A percentile compares a stretch with the other conserved stretches of the same genome.
These are phyloP conservation scores for Malthinus flaveolus DNA, from an alignment of 2,888 invertebrate species.

Conservation along the genomic window DNA sequence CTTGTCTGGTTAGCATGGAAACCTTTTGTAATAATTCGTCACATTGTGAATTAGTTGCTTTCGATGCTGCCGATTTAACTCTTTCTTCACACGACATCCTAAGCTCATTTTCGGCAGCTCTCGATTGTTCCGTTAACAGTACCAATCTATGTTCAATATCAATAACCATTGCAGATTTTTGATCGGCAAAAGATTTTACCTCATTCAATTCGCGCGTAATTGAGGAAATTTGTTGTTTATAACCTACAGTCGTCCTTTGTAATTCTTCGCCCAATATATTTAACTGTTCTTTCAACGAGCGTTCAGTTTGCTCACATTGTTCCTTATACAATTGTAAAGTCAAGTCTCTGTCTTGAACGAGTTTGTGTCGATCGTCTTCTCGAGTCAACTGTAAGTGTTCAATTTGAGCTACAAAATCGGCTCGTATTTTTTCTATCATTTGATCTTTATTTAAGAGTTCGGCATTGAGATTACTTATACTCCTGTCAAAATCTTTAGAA, in stretches of 20 bases:
- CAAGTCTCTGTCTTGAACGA: conserved; percentile 31
- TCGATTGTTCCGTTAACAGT: conserved; percentile 53
- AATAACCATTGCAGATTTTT: conserved; percentile 36
- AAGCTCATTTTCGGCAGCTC: conserved; percentile 23
- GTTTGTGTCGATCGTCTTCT: conserved; percentile 6
- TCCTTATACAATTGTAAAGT: conserved; percentile 36
- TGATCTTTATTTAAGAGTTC: conserved; percentile 41
- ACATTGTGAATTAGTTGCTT: conserved; percentile 23
- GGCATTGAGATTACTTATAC: conserved; percentile 42
- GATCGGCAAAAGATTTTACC: conserved; percentile 31
- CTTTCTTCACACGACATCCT: conserved; percentile 21
- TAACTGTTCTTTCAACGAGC: conserved; percentile 43
- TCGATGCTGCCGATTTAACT: conserved; percentile 28
- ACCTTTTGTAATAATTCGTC: conserved; percentile 31
- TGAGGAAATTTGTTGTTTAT: conserved; percentile 29
- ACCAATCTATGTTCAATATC: conserved; percentile 46
- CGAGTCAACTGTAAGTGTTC: conserved; percentile 34
- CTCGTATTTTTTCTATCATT: conserved; percentile 34
- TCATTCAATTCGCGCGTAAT: conserved; percentile 33
- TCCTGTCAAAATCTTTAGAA: conserved; percentile 39
- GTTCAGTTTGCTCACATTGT: conserved; percentile 31
- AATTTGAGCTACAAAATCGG: conserved; percentile 39
- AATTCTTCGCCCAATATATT: conserved; percentile 11
- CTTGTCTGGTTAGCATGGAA: conserved; percentile 30
- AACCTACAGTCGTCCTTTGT: conserved; percentile 15